Conservation (phyloP, 2,888 invertebrate genomes). For the Cryptocephalus moraei region DNA sequence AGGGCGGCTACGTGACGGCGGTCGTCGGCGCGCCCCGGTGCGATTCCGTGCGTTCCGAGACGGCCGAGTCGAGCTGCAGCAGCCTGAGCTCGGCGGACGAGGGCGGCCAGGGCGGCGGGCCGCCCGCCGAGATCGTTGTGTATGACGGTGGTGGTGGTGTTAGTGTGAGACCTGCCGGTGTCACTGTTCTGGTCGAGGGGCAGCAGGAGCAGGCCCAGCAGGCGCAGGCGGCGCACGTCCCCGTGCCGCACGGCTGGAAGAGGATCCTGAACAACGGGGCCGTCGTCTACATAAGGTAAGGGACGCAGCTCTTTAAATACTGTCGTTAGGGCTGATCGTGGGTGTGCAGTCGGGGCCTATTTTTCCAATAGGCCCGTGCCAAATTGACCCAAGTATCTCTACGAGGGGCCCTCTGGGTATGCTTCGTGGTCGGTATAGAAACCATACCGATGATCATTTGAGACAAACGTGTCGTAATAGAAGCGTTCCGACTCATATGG, state of each 20-base stretch:
- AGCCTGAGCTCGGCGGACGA: constrained; percentile 42
- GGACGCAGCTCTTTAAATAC: constrained; percentile 6
- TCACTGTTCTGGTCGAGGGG: constrained; percentile 31
- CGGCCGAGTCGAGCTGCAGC: constrained; percentile 48
- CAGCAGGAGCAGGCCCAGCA: constrained; percentile 20
- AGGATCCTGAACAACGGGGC: constrained; percentile 59
- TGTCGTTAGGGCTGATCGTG: too few relatives aligned
- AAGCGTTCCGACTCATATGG: too few relatives aligned
- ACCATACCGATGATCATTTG: too few relatives aligned
- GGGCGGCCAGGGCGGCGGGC: constrained; percentile 23
- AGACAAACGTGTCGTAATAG: too few relatives aligned
- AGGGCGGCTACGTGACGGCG: constrained; percentile 30
- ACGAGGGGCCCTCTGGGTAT: too few relatives aligned
- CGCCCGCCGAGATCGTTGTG: constrained; percentile 32
- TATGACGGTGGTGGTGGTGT: constrained; percentile 35
- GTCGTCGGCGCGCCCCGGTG: constrained; percentile 37
- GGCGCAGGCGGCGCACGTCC: constrained; percentile 22
- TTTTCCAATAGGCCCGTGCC: too few relatives aligned
- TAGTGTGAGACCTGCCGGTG: constrained; percentile 34
- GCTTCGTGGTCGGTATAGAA: too few relatives aligned
- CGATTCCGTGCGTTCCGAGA: constrained; percentile 49
- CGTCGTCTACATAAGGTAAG: constrained; percentile 69
- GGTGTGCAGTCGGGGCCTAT: too few relatives aligned
- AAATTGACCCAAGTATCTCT: too few relatives aligned
- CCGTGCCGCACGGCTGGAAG: constrained; percentile 71